These are phyloP conservation scores for Babyrousa celebensis DNA, from an alignment of 2,797 vertebrate genomes.

Conservation along the genomic window DNA sequence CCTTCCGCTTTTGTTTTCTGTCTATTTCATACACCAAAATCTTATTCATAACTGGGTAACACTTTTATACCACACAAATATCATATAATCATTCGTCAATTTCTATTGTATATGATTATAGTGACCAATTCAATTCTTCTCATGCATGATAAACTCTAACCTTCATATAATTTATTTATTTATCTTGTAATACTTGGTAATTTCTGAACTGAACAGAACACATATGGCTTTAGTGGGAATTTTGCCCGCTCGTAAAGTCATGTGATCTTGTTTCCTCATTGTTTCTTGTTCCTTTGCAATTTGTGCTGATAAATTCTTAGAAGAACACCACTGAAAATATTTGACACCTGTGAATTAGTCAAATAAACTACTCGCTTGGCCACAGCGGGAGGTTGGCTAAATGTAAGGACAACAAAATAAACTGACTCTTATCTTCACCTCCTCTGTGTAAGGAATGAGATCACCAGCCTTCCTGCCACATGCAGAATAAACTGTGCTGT, in stretches of 20 bases:
- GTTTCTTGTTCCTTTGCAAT: slow-evolving; percentile 18
- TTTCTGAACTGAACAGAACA: slow-evolving; percentile 44
- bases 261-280: neutral
- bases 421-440: neutral
- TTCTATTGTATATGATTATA: slow-evolving; percentile 1
- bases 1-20: slow-evolving; percentile 18
- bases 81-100: neutral
- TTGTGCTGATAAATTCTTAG: slow-evolving; percentile 30
- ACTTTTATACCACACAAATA: slow-evolving; percentile 40
- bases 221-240: neutral
- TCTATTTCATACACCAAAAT: neutral
- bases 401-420: neutral
- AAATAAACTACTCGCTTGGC: slow-evolving; percentile 18
- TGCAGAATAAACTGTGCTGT: neutral
- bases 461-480: neutral
- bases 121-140: slow-evolving; percentile 30
- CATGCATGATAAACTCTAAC: neutral
- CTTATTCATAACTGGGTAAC: slow-evolving; percentile 52
- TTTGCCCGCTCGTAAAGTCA: neutral
- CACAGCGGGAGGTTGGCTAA: neutral
- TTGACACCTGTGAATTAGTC: neutral
- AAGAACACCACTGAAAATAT: slow-evolving; percentile 35
- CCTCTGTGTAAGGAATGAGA: neutral
- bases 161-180: slow-evolving; percentile 6
- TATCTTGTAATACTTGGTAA: slow-evolving; percentile 1